A percentile compares a stretch with the other conserved stretches of the same genome.
Evolutionary conservation across 1,140 invertebrate genomes (phyloP).

Genomic region (Tribolium madens): DNA sequence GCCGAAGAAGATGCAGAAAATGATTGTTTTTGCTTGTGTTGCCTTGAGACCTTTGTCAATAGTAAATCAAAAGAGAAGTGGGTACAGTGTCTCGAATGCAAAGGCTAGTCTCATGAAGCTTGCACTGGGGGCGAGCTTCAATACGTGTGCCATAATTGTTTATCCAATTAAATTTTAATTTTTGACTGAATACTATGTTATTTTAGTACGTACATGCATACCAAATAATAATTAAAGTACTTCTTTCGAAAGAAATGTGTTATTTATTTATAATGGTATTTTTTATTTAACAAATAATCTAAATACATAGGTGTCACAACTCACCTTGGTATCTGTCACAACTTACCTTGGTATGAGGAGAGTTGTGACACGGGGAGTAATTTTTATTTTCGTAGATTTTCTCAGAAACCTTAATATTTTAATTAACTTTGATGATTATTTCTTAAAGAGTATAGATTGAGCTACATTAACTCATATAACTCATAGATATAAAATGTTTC

Average conservation of each 20-base stretch:
- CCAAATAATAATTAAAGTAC: slow-evolving; percentile 5
- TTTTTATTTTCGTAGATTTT: too few species aligned
- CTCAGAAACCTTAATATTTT: too few species aligned
- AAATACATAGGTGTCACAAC: too few species aligned
- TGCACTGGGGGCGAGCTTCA: slow-evolving; percentile 3
- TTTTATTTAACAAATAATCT: slow-evolving; percentile 4
- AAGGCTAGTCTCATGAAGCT: slow-evolving; percentile 38
- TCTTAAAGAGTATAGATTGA: background rate
- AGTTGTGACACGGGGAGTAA: too few species aligned
- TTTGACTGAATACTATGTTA: background rate
- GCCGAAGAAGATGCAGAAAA: background rate
- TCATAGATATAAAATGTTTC: slow-evolving; percentile 8
- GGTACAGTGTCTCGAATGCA: slow-evolving; percentile 41
- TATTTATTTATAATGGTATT: background rate
- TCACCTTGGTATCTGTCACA: too few species aligned
- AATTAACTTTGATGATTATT: too few species aligned
- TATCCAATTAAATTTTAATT: slow-evolving; percentile 19
- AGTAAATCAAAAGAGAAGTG: slow-evolving; percentile 37
- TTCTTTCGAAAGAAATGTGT: background rate
- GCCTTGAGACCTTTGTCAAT: slow-evolving; percentile 30
- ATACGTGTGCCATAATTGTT: slow-evolving; percentile 42
- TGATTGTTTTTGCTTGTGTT: slow-evolving; percentile 37
- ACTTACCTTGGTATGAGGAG: too few species aligned
- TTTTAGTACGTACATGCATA: background rate
- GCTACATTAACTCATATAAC: background rate